Evolutionary conservation across 2,113 vertebrate genomes (phyloP).

Genomic region (Sander vitreus): DNA sequence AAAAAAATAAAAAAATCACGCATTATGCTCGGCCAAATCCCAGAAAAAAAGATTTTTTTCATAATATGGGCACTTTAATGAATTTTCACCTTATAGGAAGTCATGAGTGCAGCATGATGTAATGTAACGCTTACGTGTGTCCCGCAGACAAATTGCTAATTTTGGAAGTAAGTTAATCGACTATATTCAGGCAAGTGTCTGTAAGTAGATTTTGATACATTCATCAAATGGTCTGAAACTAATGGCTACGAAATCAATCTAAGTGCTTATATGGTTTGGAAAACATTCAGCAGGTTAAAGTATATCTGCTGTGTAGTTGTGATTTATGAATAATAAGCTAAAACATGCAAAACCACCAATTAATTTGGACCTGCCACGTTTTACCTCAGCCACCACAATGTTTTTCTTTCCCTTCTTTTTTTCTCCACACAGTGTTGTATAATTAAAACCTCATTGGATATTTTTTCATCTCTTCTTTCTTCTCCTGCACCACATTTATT

Average conservation of each 20-base stretch:
- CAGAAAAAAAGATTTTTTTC: no score
- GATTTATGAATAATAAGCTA: not conserved
- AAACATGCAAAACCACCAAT: not conserved
- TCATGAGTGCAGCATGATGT: not conserved
- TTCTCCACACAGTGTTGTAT: not conserved
- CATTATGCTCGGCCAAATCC: no score
- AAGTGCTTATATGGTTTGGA: not conserved
- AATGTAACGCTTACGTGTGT: no score
- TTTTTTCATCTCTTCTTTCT: not conserved
- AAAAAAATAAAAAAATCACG: no score
- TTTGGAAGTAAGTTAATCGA: no score
- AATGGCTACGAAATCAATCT: not conserved
- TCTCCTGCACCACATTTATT: not conserved
- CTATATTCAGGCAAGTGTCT: no score
- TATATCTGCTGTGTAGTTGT: not conserved
- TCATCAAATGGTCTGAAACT: not conserved
- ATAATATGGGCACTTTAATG: not conserved
- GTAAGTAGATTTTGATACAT: not conserved
- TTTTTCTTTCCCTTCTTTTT: not conserved
- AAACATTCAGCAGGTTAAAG: not conserved
- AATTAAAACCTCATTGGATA: conserved; percentile 9
- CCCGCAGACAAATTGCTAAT: no score
- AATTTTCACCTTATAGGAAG: not conserved
- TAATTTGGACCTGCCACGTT: not conserved
- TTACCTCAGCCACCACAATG: no score